A percentile compares a stretch with the other conserved stretches of the same genome.
phyloP scores from a whole-genome alignment of 1,140 invertebrate species.

The Drosophila subpulchrella region DNA sequence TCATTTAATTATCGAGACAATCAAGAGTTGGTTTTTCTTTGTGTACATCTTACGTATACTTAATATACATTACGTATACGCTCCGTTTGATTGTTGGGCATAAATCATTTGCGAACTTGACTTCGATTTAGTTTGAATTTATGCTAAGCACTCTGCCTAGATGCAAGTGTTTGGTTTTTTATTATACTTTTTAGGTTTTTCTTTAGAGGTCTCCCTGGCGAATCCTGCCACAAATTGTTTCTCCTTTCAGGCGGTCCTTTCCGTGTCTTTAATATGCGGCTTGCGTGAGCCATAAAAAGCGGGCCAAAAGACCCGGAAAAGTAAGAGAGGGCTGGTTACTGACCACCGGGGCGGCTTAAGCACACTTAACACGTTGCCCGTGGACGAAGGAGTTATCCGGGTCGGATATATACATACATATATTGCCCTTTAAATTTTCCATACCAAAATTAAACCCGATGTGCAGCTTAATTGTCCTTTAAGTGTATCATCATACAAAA shows the following conservation, averaged over 20 bases:
- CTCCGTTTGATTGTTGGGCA: neutral
- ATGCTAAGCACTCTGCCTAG: slow-evolving; percentile 5
- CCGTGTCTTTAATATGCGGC: slow-evolving; percentile 63
- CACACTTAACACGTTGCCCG: slow-evolving; percentile 71
- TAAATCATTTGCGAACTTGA: neutral
- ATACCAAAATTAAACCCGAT: slow-evolving; percentile 14
- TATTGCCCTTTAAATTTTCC: slow-evolving; percentile 21
- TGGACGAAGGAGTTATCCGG: slow-evolving; percentile 18
- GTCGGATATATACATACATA: neutral
- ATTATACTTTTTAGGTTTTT: slow-evolving; percentile 1
- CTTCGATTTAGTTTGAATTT: slow-evolving; percentile 3
- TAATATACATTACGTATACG: slow-evolving; percentile 18
- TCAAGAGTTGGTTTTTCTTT: neutral
- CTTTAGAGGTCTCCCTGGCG: slow-evolving; percentile 11
- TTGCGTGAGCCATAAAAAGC: slow-evolving; percentile 61
- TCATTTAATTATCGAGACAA: too few species aligned
- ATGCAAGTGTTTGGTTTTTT: slow-evolving; percentile 15
- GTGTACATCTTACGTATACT: neutral
- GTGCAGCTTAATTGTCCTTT: slow-evolving; percentile 27
- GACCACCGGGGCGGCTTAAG: slow-evolving; percentile 51
- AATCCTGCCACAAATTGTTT: slow-evolving; percentile 39
- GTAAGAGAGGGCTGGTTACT: slow-evolving; percentile 1
- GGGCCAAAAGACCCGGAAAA: slow-evolving; percentile 12
- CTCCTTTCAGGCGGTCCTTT: slow-evolving; percentile 19
- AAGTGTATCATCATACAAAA: slow-evolving; percentile 18